Evolutionary conservation across 2,113 vertebrate genomes (phyloP).

Genomic region (Bos javanicus): DNA sequence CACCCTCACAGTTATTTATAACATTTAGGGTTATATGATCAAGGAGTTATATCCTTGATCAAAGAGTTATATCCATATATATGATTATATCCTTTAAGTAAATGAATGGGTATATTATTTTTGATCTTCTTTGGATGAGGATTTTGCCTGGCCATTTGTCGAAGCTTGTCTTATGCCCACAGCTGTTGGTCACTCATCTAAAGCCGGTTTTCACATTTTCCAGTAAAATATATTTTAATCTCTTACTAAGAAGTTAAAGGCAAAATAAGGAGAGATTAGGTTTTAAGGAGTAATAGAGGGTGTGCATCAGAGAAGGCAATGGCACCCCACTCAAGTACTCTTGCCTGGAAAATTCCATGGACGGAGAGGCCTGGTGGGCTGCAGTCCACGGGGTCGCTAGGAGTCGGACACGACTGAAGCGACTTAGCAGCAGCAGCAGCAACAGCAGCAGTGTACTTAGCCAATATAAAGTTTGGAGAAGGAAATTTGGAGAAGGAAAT

Average conservation of each 20-base stretch:
- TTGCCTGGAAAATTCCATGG: no score
- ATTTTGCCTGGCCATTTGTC: neutral
- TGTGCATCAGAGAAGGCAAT: neutral
- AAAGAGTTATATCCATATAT: neutral
- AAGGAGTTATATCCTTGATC: neutral
- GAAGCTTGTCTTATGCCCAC: neutral
- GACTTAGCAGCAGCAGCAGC: no score
- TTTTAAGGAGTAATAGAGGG: neutral
- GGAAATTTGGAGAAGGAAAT: no score
- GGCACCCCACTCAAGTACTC: no score
- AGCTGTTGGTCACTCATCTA: neutral
- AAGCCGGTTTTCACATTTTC: neutral
- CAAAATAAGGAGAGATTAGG: neutral
- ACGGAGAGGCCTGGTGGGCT: no score
- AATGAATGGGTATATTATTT: neutral
- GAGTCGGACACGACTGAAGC: no score
- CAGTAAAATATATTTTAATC: neutral
- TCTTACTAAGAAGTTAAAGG: neutral
- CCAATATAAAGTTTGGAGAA: no score
- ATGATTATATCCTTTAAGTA: neutral
- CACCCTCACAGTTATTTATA: neutral
- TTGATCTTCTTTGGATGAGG: neutral
- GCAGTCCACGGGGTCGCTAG: no score
- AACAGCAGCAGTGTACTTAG: neutral
- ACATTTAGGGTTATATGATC: neutral